Evolutionary conservation across 2,797 vertebrate species (phyloP).

Genomic region (Sorex maritimensis): DNA sequence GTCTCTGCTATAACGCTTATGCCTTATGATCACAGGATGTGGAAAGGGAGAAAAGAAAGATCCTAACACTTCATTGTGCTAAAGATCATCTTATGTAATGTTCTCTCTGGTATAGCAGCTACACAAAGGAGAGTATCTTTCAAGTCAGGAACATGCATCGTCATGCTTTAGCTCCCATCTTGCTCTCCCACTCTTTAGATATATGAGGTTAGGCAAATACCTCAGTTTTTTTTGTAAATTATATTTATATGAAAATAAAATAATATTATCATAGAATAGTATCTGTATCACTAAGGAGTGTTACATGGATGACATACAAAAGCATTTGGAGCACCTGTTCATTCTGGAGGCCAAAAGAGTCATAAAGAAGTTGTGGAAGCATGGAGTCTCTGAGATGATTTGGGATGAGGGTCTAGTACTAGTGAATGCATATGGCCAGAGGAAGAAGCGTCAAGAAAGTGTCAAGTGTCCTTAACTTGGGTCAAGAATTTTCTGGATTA

Average conservation of each 20-base stretch:
- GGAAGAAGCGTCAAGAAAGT: background rate
- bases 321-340: background rate
- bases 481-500: background rate
- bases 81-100: background rate
- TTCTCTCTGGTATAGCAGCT: background rate
- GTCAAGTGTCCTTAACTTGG: background rate
- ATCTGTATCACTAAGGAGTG: background rate
- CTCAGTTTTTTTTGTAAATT: background rate
- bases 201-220: background rate
- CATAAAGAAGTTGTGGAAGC: background rate
- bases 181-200: background rate
- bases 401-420: background rate
- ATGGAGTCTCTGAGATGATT: background rate
- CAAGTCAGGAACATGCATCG: background rate
- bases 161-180: background rate
- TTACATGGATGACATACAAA: background rate
- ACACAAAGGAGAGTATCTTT: background rate
- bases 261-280: background rate
- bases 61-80: background rate
- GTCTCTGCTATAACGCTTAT: background rate
- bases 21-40: background rate
- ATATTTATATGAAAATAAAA: background rate
- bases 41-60: background rate
- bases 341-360: background rate
- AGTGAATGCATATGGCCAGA: background rate